These are phyloP conservation scores for Ailuropoda melanoleuca DNA, from an alignment of 2,113 vertebrate species.

Conservation along the genomic window DNA sequence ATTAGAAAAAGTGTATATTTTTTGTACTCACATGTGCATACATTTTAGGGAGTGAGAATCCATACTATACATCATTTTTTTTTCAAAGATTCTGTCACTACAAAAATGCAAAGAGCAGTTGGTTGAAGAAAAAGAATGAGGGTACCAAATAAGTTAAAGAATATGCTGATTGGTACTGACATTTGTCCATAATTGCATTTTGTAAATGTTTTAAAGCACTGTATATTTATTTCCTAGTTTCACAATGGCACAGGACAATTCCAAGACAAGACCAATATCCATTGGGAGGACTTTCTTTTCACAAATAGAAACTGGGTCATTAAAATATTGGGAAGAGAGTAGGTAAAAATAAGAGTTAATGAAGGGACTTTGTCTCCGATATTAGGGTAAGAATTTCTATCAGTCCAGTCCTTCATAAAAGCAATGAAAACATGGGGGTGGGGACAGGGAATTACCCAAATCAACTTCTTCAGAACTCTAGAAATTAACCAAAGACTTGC, in stretches of 20 bases:
- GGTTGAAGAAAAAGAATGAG: background rate
- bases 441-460: background rate
- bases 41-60: background rate
- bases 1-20: background rate
- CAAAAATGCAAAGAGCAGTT: background rate
- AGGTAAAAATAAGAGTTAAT: background rate
- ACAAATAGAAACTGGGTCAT: background rate
- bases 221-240: background rate
- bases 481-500: background rate
- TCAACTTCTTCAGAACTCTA: background rate
- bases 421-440: background rate
- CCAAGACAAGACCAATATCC: background rate
- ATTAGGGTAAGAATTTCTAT: background rate
- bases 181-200: background rate
- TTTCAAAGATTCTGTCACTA: background rate
- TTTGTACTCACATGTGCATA: background rate
- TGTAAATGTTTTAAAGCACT: background rate
- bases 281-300: background rate
- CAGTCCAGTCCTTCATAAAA: background rate
- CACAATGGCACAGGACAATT: background rate
- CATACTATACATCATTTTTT: background rate
- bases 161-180: background rate
- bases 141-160: background rate
- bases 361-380: background rate
- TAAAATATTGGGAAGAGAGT: background rate